Evolutionary conservation across 2,888 invertebrate genomes (phyloP).

Genomic region (Chymomyza amoena): DNA sequence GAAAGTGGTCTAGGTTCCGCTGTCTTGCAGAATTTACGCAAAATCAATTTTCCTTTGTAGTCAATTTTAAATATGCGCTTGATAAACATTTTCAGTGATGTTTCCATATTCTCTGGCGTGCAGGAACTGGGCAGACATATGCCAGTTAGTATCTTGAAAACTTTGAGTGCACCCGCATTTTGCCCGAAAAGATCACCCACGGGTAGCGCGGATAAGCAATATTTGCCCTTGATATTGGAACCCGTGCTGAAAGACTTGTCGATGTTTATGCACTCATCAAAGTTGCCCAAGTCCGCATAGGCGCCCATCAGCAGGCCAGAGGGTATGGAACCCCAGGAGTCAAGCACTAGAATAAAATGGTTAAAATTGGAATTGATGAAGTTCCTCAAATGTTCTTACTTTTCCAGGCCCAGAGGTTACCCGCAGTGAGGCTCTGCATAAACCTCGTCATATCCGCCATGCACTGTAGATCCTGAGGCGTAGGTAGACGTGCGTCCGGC

Average conservation of each 20-base stretch:
- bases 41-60: neutral
- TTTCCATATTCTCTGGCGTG: constrained; percentile 33
- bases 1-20: constrained; percentile 22
- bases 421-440: constrained; percentile 6
- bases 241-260: neutral
- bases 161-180: neutral
- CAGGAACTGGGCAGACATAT: constrained; percentile 64
- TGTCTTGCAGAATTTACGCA: constrained; percentile 26
- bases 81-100: constrained; percentile 24
- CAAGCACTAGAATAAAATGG: constrained; percentile 67
- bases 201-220: constrained; percentile 36
- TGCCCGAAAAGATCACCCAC: neutral
- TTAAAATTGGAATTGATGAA: neutral
- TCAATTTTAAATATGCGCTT: constrained; percentile 7
- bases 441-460: constrained; percentile 32
- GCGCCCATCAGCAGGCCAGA: constrained; percentile 72
- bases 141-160: constrained; percentile 34
- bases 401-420: constrained; percentile 33
- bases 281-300: constrained; percentile 73
- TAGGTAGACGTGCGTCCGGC: neutral
- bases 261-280: constrained; percentile 74
- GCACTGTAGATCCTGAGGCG: constrained; percentile 36
- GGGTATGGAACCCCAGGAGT: constrained; percentile 77
- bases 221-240: constrained; percentile 45
- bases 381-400: constrained; percentile 22